Percentiles rank a stretch among this genome's conserved stretches.
phyloP scores from a whole-genome alignment of 2,113 vertebrate species.

The Epinephelus moara region DNA sequence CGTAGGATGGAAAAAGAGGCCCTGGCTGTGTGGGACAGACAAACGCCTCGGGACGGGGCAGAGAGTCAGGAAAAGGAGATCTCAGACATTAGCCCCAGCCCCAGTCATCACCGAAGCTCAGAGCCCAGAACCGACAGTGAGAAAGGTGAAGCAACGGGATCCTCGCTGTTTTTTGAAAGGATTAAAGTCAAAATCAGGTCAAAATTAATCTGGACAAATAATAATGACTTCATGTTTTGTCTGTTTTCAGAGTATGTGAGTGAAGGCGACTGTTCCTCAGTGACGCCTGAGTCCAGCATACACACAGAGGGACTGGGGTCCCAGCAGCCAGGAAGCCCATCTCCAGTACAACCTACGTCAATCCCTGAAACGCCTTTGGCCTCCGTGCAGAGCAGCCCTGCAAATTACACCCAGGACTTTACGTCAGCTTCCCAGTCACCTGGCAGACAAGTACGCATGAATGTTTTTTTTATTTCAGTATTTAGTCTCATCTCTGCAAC shows the following conservation, averaged over 20 bases:
- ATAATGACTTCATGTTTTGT: background rate
- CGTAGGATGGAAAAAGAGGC: constrained; percentile 93
- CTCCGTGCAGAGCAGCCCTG: constrained; percentile 77
- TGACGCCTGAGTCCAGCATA: constrained; percentile 83
- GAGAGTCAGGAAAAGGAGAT: constrained; percentile 46
- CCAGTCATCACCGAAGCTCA: constrained; percentile 45
- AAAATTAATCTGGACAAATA: background rate
- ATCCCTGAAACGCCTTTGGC: constrained; percentile 72
- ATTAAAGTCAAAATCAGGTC: background rate
- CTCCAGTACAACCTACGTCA: constrained; percentile 72
- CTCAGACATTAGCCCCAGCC: constrained; percentile 43
- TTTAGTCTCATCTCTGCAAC: background rate
- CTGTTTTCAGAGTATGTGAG: constrained; percentile 83
- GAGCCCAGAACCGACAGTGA: constrained; percentile 57
- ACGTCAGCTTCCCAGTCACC: constrained; percentile 79
- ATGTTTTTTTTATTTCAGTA: background rate
- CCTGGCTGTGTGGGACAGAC: constrained; percentile 91
- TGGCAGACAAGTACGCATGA: constrained; percentile 81
- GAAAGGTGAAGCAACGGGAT: constrained; percentile 67
- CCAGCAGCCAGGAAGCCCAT: constrained; percentile 82
- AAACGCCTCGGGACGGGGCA: constrained; percentile 57
- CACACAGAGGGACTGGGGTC: constrained; percentile 85
- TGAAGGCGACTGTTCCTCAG: constrained; percentile 83
- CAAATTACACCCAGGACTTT: constrained; percentile 88
- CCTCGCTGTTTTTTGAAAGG: background rate